A percentile compares a stretch with the other conserved stretches of the same genome.
Conservation (phyloP, 2,888 invertebrate species). For the Sesia apiformis region DNA sequence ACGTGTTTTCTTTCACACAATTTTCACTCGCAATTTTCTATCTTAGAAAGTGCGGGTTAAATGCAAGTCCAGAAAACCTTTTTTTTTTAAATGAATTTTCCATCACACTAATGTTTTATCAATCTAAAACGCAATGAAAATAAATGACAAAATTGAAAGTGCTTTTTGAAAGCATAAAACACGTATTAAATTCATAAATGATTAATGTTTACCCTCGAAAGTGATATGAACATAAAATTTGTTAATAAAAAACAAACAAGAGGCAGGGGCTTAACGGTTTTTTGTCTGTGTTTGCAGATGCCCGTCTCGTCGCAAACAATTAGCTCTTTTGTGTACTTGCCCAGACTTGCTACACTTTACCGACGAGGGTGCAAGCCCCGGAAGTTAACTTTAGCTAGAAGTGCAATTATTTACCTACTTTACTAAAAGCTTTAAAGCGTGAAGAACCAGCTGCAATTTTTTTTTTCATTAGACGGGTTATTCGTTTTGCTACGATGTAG, state of each 20-base stretch:
- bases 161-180: too few relatives aligned
- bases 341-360: constrained; percentile 35
- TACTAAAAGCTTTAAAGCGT: neutral
- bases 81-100: too few relatives aligned
- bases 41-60: too few relatives aligned
- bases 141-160: too few relatives aligned
- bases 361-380: constrained; percentile 22
- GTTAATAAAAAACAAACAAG: constrained; percentile 37
- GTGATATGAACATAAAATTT: neutral
- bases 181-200: too few relatives aligned
- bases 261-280: constrained; percentile 19
- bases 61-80: too few relatives aligned
- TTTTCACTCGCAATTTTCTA: too few relatives aligned
- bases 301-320: constrained; percentile 44
- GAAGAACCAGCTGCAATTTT: neutral
- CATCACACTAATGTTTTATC: too few relatives aligned
- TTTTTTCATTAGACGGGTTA: neutral
- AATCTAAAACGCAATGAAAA: too few relatives aligned
- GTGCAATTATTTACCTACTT: neutral
- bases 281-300: constrained; percentile 37
- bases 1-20: too few relatives aligned
- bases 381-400: constrained; percentile 6
- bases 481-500: neutral
- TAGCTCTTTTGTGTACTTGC: constrained; percentile 49
- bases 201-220: neutral